Conservation (phyloP, 1,140 invertebrate genomes). For the Aradophagus sp. region DNA sequence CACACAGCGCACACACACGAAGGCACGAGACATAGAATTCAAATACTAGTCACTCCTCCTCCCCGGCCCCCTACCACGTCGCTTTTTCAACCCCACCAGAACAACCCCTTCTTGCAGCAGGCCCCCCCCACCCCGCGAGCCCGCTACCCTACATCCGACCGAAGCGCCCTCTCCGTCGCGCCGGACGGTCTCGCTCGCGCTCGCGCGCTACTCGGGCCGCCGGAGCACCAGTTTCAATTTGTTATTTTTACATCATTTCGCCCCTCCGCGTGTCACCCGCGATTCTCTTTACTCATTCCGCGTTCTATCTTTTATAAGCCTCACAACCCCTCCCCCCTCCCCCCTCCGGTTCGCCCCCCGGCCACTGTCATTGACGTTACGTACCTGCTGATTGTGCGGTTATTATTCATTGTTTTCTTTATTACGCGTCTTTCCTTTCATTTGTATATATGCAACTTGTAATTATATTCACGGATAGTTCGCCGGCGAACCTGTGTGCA, state of each 20-base stretch:
- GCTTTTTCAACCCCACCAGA: conserved; percentile 37
- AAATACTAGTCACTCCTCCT: conserved; percentile 36
- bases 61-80: conserved; percentile 13
- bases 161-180: conserved; percentile 24
- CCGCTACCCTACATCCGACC: conserved; percentile 27
- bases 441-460: conserved; percentile 40
- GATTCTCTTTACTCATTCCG: conserved; percentile 46
- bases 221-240: conserved; percentile 68
- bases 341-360: conserved; percentile 15
- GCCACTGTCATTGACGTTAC: conserved; percentile 39
- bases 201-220: conserved; percentile 48
- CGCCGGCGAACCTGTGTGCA: conserved; percentile 10
- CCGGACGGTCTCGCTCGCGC: conserved; percentile 24
- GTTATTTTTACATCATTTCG: conserved; percentile 72
- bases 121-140: conserved; percentile 19
- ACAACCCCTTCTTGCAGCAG: conserved; percentile 19
- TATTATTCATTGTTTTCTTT: conserved; percentile 57
- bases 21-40: conserved; percentile 20
- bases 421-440: conserved; percentile 43
- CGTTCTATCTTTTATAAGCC: conserved; percentile 49
- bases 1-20: conserved; percentile 2
- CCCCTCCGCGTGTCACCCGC: conserved; percentile 49
- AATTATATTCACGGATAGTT: conserved; percentile 35
- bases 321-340: conserved; percentile 25
- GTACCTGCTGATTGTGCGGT: conserved; percentile 53